Base-by-base conservation (phyloP, 2,888 invertebrate genomes). In the Chrysolina americana region DNA sequence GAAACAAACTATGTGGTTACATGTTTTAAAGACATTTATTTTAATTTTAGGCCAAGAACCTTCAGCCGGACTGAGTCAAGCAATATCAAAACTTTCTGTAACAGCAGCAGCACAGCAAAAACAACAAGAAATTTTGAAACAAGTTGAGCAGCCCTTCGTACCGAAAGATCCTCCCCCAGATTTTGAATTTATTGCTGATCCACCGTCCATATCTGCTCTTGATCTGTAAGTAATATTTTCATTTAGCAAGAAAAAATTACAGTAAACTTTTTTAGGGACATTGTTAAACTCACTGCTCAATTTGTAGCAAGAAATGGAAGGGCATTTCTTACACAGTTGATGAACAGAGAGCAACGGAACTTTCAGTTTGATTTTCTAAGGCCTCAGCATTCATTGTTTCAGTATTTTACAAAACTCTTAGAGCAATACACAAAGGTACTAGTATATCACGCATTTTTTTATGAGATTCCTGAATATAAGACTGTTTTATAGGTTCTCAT, bases 281-380 rank as follows among this genome's bases (percentile, higher is more conserved):
- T 99, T 75, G 98, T 99, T 0, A 98, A 98, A 85, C 89, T 99
- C 28, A 99, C 99, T 0, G 99, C 99, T 0, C 98, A 99, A 87
- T 99, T 99, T 90, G 99, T 99, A 0, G 99, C 99, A 0, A 92
- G 99, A 85, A 99, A 99, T 89, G 99, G 99, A 0, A 92, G 99
- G 0, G 98, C 98, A 86, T 99, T 99, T 87, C 90, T 99, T 19
- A 99, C 99, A 0, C 98, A 98, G 85, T 89, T 99, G 17, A 99
- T 99, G 99, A 98, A 98, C 86, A 92, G 98, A 21, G 99, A 99
- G 85, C 98, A 98, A 85, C 91, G 98, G 3, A 99, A 99, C 87
- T 98, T 96, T 84, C 98, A 99, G 87, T 99, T 99, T 90, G 99
- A 99, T 88, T 99, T 99, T 87, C 90, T 99, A 4, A 92, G 99